Evolutionary conservation across 1,140 invertebrate genomes (phyloP), one percentile per base, ranked within the genome.

Genomic region (Apis dorsata): DNA sequence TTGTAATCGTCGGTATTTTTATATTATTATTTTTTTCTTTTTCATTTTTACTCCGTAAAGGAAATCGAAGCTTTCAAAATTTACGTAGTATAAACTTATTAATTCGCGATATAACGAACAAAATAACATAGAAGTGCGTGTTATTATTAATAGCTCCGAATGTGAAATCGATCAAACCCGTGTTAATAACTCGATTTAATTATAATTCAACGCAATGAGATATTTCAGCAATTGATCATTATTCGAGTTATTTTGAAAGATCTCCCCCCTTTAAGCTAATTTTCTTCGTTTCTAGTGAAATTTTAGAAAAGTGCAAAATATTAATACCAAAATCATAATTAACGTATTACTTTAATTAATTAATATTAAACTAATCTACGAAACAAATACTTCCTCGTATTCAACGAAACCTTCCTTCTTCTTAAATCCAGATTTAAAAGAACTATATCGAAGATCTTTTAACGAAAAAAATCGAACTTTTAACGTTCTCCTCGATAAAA

Each of bases 111-210:
- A 59, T 19, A 21, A 19, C 15, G 24, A 74, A 24, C 13, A 24
- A 2, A 17, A 5, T 62, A 24, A 24, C 0, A 24, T 24, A 7
- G 8, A 62, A 53, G 15, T 21, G 11, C 19, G 19, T 7, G 24
- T 19, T 19, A 21, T 34, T 55, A 62, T 62, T 66, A 63, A 10
- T 24, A 44, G 12, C 15, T 12, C 21, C 17, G 7, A 0, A 51
- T 24, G 7, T 34, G 17, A 24, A 79, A 72, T 72, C 68, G 53
- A 79, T 72, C 63, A 55, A 72, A 63, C 24, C 21, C 10, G 57
- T 19, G 60, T 70, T 51, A 60, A n/a, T 15, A 79, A 70, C 34
- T 53, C 15, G 53, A 68, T 72, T 63, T 72, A 79, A 72, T 13
- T 60, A 55, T 63, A 72, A 62, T 71, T 71, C 19, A 11, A 4